Conservation (phyloP, 2,113 vertebrate species). For the Tragulus kanchil region DNA sequence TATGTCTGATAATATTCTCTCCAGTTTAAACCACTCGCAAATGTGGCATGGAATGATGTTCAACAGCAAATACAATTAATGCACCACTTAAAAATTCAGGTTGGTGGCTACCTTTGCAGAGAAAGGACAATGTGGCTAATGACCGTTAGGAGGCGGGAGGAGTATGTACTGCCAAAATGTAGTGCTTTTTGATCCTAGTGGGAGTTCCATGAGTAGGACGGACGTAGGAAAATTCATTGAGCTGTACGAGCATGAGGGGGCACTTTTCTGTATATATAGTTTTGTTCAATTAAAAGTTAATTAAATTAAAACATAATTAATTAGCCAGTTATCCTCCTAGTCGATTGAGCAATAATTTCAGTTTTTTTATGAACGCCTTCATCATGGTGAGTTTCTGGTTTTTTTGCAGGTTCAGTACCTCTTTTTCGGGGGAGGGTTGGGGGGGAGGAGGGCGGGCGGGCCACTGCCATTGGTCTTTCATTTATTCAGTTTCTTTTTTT, state of each 20-base stretch:
- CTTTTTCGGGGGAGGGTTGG: too few species aligned
- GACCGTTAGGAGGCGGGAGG: not conserved
- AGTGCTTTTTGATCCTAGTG: not conserved
- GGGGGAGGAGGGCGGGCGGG: too few species aligned
- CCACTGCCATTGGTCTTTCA: too few species aligned
- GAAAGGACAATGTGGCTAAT: not conserved
- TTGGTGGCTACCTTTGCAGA: not conserved
- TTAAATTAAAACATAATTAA: slow-evolving; percentile 13
- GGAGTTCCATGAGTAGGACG: not conserved
- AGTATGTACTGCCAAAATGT: not conserved
- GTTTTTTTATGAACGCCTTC: slow-evolving; percentile 35
- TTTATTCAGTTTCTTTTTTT: too few species aligned
- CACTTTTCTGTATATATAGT: not conserved
- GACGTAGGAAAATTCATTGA: not conserved
- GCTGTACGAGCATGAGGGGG: not conserved
- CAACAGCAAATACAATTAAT: not conserved
- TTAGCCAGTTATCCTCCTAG: not conserved
- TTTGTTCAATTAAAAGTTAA: slow-evolving; percentile 38
- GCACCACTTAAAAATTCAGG: not conserved
- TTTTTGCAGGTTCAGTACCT: too few species aligned
- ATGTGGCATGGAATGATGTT: not conserved
- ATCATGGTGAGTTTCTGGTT: slow-evolving; percentile 29
- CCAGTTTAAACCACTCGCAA: not conserved
- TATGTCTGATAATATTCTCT: not conserved
- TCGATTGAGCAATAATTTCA: not conserved